Conservation (phyloP, 2,113 vertebrate species). For the Chaenocephalus aceratus region DNA sequence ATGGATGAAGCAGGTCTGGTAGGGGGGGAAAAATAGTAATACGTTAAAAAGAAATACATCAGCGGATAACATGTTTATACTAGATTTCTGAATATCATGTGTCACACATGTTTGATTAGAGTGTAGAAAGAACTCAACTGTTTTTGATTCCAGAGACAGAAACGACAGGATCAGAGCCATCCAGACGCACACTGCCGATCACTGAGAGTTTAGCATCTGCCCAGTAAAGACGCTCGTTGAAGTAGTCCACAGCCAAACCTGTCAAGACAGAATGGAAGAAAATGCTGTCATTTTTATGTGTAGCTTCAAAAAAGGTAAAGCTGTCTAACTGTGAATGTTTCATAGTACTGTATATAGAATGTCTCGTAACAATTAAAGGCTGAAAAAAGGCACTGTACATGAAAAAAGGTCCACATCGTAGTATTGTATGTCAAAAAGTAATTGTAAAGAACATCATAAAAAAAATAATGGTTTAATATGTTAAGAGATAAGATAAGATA, state of each 20-base stretch:
- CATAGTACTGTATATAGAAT: too few species aligned
- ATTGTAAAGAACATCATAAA: too few species aligned
- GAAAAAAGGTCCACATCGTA: too few species aligned
- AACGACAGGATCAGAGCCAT: constrained; percentile 92
- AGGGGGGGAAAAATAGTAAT: neutral
- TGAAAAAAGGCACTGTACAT: too few species aligned
- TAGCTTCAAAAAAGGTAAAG: neutral
- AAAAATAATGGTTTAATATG: too few species aligned
- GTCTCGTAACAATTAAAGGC: too few species aligned
- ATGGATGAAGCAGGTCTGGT: constrained; percentile 93
- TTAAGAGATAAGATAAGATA: too few species aligned
- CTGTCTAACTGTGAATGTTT: too few species aligned
- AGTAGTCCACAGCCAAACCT: constrained; percentile 97
- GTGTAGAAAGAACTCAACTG: constrained; percentile 78
- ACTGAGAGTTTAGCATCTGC: constrained; percentile 95
- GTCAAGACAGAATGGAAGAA: constrained; percentile 6
- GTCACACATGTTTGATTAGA: neutral
- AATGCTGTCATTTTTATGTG: too few species aligned
- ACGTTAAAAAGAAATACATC: neutral
- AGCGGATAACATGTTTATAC: neutral
- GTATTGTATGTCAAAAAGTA: too few species aligned
- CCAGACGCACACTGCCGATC: constrained; percentile 94
- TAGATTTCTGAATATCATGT: fast-evolving
- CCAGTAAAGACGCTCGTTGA: constrained; percentile 98
- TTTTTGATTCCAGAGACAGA: constrained; percentile 91